These are phyloP conservation scores for Drosophila formosana DNA, from an alignment of 2,888 invertebrate species.

Conservation along the genomic window DNA sequence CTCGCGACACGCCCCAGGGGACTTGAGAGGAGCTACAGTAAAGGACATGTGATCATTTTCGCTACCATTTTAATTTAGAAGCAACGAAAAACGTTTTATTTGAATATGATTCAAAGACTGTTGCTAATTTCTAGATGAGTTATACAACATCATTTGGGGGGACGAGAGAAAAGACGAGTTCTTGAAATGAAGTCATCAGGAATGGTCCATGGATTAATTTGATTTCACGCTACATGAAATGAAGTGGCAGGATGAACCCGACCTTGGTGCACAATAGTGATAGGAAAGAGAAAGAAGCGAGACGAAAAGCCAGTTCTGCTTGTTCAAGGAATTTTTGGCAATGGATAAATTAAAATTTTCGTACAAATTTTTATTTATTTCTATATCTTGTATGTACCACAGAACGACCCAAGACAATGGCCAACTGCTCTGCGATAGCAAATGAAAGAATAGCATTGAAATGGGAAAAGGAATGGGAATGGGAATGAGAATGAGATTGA, in stretches of 20 bases:
- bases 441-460: constrained; percentile 30
- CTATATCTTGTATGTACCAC: constrained; percentile 69
- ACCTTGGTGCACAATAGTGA: constrained; percentile 43
- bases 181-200: constrained; percentile 77
- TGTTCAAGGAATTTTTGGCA: constrained; percentile 44
- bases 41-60: constrained; percentile 22
- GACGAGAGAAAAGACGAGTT: constrained; percentile 25
- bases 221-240: constrained; percentile 81
- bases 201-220: constrained; percentile 80
- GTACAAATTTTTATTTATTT: constrained; percentile 72
- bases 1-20: constrained; percentile 45
- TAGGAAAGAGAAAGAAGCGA: constrained; percentile 20
- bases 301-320: constrained; percentile 39
- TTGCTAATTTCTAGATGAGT: constrained; percentile 72
- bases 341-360: constrained; percentile 55
- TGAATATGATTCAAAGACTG: constrained; percentile 77
- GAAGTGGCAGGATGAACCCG: constrained; percentile 61
- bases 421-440: constrained; percentile 64
- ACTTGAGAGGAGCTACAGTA: neutral
- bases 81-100: constrained; percentile 70
- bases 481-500: constrained; percentile 15
- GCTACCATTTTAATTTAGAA: constrained; percentile 25
- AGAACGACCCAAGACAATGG: constrained; percentile 72
- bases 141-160: constrained; percentile 36
- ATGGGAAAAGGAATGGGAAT: constrained; percentile 12